These are phyloP conservation scores for Lepus europaeus DNA, from an alignment of 2,113 vertebrate species.

Conservation along the genomic window DNA sequence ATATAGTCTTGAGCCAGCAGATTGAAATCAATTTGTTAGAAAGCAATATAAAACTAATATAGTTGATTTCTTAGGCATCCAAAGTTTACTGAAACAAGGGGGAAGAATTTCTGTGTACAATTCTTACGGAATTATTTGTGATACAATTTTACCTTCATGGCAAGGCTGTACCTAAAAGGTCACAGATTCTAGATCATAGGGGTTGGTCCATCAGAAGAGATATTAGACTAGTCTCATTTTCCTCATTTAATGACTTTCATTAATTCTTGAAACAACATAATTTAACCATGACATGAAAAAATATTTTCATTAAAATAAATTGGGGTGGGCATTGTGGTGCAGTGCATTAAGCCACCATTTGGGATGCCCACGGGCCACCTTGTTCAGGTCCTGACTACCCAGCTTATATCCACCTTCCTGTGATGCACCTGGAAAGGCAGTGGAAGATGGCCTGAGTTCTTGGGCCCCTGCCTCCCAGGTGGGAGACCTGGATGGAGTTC, in stretches of 20 bases:
- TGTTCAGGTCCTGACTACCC: no score
- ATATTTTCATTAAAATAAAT: background rate
- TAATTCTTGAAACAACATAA: background rate
- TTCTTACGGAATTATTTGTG: background rate
- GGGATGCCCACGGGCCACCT: no score
- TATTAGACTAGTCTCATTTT: background rate
- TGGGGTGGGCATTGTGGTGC: no score
- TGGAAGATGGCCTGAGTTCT: no score
- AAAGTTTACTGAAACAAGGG: background rate
- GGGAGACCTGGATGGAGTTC: no score
- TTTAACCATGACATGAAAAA: background rate
- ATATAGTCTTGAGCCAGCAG: background rate
- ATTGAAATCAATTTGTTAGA: background rate
- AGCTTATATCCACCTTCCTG: no score
- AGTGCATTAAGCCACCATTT: no score
- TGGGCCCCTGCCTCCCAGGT: no score
- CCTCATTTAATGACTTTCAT: background rate
- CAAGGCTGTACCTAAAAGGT: background rate
- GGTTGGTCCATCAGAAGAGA: background rate
- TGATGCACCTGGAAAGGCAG: no score
- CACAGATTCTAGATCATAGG: background rate
- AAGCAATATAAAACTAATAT: background rate
- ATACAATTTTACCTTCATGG: background rate
- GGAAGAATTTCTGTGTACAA: background rate
- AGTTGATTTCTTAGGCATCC: background rate